Percentiles rank a stretch among this genome's conserved stretches.
phyloP scores from a whole-genome alignment of 2,888 invertebrate genomes.

The Bombyx huttoni region DNA sequence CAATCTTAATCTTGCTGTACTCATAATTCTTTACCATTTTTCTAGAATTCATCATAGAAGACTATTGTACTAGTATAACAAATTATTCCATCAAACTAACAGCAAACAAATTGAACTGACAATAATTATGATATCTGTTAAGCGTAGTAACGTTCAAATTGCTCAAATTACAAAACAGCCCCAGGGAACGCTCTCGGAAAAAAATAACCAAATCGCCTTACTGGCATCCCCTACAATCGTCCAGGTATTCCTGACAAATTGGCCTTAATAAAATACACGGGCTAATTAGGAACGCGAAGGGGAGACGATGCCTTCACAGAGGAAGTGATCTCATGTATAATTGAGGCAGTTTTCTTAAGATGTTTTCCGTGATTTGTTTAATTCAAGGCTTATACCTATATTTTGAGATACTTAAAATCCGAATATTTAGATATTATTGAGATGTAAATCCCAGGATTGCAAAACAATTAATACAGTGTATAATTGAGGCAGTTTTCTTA shows the following conservation, averaged over 20 bases:
- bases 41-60: too few relatives aligned
- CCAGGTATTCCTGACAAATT: slow-evolving; percentile 65
- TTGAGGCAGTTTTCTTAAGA: background rate
- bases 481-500: background rate
- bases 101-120: too few relatives aligned
- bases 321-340: background rate
- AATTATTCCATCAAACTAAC: too few relatives aligned
- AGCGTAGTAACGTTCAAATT: too few relatives aligned
- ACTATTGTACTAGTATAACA: too few relatives aligned
- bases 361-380: background rate
- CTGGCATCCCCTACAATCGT: slow-evolving; percentile 33
- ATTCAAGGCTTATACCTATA: too few relatives aligned
- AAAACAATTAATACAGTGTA: background rate
- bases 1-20: too few relatives aligned
- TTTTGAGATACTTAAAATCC: too few relatives aligned
- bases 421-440: too few relatives aligned
- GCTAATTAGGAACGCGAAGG: slow-evolving; percentile 46
- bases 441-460: too few relatives aligned
- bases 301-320: slow-evolving; percentile 5
- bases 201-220: slow-evolving; percentile 28
- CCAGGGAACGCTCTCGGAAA: slow-evolving; percentile 7
- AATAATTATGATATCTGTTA: too few relatives aligned
- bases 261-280: slow-evolving; percentile 62
- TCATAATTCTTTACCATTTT: too few relatives aligned
- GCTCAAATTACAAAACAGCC: background rate